Base-by-base conservation (phyloP, 2,888 invertebrate species). In the Eupithecia abbreviata region DNA sequence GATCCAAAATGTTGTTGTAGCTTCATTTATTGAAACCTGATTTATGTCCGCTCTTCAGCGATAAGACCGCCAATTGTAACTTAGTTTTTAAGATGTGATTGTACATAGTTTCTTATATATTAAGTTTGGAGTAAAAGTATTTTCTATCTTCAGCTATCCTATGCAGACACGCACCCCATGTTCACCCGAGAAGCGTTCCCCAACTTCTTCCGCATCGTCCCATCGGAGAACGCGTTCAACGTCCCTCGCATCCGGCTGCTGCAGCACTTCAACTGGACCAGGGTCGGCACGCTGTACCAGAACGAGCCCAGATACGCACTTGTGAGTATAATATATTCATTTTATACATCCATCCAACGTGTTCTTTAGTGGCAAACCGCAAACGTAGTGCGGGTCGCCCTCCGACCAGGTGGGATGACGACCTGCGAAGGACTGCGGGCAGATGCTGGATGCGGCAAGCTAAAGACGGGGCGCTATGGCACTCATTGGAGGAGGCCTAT, bases 151-250 rank as follows among this genome's bases (percentile, higher is more conserved):
- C 95, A 98, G 97, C 94, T 99, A 10, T 99, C 99, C 15, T 99
- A 99, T 92, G 99, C 99, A 6, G 99, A 99, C 91, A 99, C 99
- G 5, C 99, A 99, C 93, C 99, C 99, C 1, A 98, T 99, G 98
- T 98, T 99, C 93, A 98, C 98, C 7, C 97, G 97, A 87, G 97
- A 98, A 86, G 98, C 98, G 83, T 99, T 98, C 91, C 99, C 99
- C 10, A 98, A 99, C 92, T 99, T 99, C 96, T 99, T 98, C 94
- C 97, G 99, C 72, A 98, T 99, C 80, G 99, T 99, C 41, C 99
- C 99, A 0, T 98, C 98, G 74, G 99, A 99, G 91, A 98, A 98
- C 89, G 99, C 99, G 72, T 99, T 99, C 95, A 99, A 99, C 93
- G 96, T 97, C 41, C 99, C 99, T 0, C 96, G 99, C 47, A 96